phyloP scores from a whole-genome alignment of 2,113 vertebrate species.

The Cacatua alba region DNA sequence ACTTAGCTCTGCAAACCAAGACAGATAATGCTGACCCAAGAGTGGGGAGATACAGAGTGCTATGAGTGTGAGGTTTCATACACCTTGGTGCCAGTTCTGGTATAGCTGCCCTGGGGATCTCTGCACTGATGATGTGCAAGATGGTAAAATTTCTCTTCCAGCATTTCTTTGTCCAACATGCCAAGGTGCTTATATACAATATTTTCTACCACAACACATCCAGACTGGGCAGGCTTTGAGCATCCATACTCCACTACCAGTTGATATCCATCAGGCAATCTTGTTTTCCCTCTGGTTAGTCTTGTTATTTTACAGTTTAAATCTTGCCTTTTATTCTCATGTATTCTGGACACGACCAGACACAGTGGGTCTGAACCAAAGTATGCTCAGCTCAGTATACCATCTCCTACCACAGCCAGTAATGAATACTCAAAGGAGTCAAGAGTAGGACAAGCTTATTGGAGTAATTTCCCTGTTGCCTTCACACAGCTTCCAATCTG shows the following conservation, averaged over 20 bases:
- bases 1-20: neutral
- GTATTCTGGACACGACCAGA: neutral
- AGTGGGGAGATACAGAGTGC: neutral
- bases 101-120: neutral
- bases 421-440: neutral
- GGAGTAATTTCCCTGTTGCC: neutral
- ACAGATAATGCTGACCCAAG: neutral
- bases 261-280: neutral
- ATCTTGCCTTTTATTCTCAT: neutral
- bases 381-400: neutral
- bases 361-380: neutral
- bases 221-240: neutral
- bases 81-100: neutral
- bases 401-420: neutral
- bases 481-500: neutral
- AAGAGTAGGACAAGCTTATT: neutral
- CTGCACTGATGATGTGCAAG: neutral
- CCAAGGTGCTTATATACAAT: neutral
- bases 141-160: neutral
- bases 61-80: neutral
- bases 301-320: neutral
- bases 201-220: neutral
- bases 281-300: neutral
- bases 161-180: neutral
- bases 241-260: neutral